Percentiles rank a stretch among this genome's conserved stretches.
These are phyloP conservation scores for Rhodeus uyekii DNA, from an alignment of 2,797 vertebrate species.

Conservation along the genomic window DNA sequence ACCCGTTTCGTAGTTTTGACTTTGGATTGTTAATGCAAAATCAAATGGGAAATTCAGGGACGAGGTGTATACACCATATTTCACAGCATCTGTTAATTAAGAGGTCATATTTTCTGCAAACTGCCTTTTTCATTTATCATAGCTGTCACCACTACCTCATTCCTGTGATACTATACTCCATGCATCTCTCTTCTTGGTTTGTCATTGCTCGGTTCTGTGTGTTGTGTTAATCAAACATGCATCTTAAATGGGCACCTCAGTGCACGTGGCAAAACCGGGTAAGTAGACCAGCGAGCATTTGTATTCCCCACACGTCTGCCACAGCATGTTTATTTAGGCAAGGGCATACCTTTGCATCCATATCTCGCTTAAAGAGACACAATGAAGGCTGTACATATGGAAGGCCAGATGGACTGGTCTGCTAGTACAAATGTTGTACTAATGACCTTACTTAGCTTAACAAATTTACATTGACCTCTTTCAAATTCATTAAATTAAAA, in stretches of 20 bases:
- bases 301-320: slow-evolving; percentile 58
- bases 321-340: slow-evolving; percentile 65
- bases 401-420: slow-evolving; percentile 59
- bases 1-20: background rate
- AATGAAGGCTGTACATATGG: slow-evolving; percentile 58
- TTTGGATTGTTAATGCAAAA: slow-evolving; percentile 19
- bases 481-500: slow-evolving; percentile 19
- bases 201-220: slow-evolving; percentile 81
- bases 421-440: slow-evolving; percentile 54
- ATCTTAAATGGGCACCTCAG: slow-evolving; percentile 78
- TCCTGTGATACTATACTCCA: slow-evolving; percentile 63
- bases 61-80: slow-evolving; percentile 16
- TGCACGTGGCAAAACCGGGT: slow-evolving; percentile 83
- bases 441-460: slow-evolving; percentile 65
- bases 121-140: slow-evolving; percentile 51
- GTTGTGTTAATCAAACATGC: slow-evolving; percentile 82
- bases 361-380: slow-evolving; percentile 42
- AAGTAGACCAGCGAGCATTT: slow-evolving; percentile 72
- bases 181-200: slow-evolving; percentile 68
- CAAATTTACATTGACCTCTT: slow-evolving; percentile 54
- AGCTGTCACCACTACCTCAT: slow-evolving; percentile 54
- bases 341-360: slow-evolving; percentile 60
- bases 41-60: slow-evolving; percentile 43
- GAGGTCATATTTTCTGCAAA: slow-evolving; percentile 38
- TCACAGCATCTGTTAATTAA: slow-evolving; percentile 40